phyloP scores from a whole-genome alignment of 2,888 invertebrate genomes.

The Cephonodes hylas region DNA sequence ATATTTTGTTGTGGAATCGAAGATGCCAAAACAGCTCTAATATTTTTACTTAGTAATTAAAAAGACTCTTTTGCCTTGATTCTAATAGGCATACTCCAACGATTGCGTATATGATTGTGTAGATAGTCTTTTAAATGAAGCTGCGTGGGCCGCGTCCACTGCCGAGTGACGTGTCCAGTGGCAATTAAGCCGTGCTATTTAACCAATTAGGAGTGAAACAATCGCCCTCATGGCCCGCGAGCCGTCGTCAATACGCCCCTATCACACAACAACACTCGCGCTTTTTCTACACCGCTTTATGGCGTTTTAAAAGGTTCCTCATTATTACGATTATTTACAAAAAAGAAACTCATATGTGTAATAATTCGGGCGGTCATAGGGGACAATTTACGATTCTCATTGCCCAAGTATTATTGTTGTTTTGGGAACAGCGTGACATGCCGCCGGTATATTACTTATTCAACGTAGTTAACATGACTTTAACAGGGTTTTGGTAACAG shows the following conservation, averaged over 20 bases:
- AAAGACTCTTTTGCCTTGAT: too few species aligned
- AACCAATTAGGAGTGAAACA: conserved; percentile 78
- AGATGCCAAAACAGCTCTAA: too few species aligned
- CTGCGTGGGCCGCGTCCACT: conserved; percentile 16
- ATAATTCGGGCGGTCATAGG: conserved; percentile 62
- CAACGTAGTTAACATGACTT: conserved; percentile 45
- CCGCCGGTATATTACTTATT: conserved; percentile 63
- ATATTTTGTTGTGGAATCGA: too few species aligned
- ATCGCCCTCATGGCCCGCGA: conserved; percentile 72
- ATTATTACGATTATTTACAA: conserved; percentile 67
- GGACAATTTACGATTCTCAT: conserved; percentile 71
- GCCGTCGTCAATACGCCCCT: conserved; percentile 76
- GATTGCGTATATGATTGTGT: too few species aligned
- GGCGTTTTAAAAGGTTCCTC: conserved; percentile 74
- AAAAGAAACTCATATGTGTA: conserved; percentile 58
- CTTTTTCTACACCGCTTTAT: conserved; percentile 73
- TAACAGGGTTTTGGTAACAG: conserved; percentile 46
- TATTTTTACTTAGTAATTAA: too few species aligned
- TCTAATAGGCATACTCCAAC: too few species aligned
- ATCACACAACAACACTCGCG: conserved; percentile 58
- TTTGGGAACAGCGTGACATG: conserved; percentile 63
- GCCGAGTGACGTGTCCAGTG: conserved; percentile 60
- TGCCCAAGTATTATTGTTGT: conserved; percentile 64
- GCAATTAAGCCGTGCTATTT: conserved; percentile 75
- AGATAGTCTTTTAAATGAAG: conserved; percentile 21